These are phyloP conservation scores for Pteromalus puparum DNA, from an alignment of 1,140 invertebrate genomes.

Conservation along the genomic window DNA sequence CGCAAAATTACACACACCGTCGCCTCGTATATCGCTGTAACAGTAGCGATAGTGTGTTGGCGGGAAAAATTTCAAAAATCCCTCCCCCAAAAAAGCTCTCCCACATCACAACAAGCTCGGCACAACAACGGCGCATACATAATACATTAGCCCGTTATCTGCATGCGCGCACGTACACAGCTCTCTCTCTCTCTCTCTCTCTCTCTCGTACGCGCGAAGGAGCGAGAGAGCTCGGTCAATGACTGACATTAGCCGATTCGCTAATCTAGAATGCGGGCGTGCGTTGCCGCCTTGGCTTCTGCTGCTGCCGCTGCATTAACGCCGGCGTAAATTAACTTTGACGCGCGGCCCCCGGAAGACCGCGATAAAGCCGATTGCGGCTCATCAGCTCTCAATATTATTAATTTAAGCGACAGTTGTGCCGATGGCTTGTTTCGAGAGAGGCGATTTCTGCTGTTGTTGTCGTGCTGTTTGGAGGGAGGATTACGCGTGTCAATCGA, in stretches of 20 bases:
- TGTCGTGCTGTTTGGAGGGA: neutral
- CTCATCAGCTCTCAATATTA: neutral
- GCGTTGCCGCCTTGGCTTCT: neutral
- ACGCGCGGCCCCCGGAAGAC: slow-evolving; percentile 12
- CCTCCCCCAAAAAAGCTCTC: neutral
- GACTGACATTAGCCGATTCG: slow-evolving; percentile 60
- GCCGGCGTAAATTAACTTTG: slow-evolving; percentile 37
- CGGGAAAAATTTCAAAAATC: neutral
- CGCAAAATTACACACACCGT: too few species aligned
- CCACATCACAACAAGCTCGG: neutral
- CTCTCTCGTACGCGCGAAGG: neutral
- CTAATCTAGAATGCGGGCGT: slow-evolving; percentile 53
- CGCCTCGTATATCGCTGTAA: too few species aligned
- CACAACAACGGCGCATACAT: neutral
- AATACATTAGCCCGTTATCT: slow-evolving; percentile 25
- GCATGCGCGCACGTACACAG: slow-evolving; percentile 24
- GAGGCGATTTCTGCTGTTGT: neutral
- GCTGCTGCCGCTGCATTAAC: slow-evolving; percentile 8
- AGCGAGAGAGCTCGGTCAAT: slow-evolving; percentile 53
- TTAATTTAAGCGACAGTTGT: neutral
- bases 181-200: too few species aligned
- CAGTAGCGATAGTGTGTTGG: too few species aligned
- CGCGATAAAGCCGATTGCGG: slow-evolving; percentile 11
- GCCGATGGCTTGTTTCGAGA: neutral
- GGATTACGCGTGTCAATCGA: neutral